These are phyloP conservation scores for Hyles euphorbiae DNA, from an alignment of 1,140 invertebrate species.

Conservation along the genomic window DNA sequence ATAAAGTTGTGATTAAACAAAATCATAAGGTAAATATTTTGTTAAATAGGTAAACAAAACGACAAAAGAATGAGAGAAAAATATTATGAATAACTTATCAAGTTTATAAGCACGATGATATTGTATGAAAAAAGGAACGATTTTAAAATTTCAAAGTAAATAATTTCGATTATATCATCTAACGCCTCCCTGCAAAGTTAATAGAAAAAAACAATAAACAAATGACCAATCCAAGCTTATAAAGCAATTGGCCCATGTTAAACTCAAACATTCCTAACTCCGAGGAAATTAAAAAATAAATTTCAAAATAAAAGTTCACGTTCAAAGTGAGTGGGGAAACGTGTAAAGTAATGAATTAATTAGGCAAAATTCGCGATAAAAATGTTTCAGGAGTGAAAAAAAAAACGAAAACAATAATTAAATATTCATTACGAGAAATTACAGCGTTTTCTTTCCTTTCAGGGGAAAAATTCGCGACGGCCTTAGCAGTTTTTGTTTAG, in stretches of 20 bases:
- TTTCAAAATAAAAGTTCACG: neutral
- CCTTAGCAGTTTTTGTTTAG: slow-evolving; percentile 24
- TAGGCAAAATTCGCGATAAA: slow-evolving; percentile 46
- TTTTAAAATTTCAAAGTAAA: no score
- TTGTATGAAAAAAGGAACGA: no score
- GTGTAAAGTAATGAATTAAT: slow-evolving; percentile 55
- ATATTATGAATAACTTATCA: no score
- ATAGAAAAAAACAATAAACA: no score
- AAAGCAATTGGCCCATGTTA: neutral
- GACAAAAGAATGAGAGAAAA: no score
- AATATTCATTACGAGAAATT: slow-evolving; percentile 59
- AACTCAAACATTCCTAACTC: neutral
- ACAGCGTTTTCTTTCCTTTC: slow-evolving; percentile 38
- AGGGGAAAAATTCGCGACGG: slow-evolving; percentile 27
- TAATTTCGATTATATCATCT: no score
- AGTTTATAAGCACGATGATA: no score
- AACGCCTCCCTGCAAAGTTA: no score
- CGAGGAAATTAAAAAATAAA: neutral
- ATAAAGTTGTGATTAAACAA: no score
- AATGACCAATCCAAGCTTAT: no score
- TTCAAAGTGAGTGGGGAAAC: slow-evolving; percentile 32
- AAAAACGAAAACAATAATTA: slow-evolving; percentile 54
- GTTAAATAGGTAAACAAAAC: no score
- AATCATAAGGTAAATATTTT: no score
- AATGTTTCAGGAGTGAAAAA: slow-evolving; percentile 23